A percentile compares a stretch with the other conserved stretches of the same genome.
phyloP scores from a whole-genome alignment of 30 jellyfish, hydroid and myxozoan species.

The Hydra vulgaris region DNA sequence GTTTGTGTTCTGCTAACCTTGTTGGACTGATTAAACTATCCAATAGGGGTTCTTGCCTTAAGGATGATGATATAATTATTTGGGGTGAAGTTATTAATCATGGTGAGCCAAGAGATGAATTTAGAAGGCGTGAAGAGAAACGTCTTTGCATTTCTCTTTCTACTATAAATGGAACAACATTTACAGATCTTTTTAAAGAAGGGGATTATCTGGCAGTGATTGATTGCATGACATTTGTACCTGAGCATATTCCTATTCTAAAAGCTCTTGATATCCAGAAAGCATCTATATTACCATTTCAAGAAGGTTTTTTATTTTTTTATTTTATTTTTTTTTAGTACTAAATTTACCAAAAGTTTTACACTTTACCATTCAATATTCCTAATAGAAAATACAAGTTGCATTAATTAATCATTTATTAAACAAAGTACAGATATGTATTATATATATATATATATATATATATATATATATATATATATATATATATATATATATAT shows the following conservation, averaged over 20 bases:
- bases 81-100: constrained; percentile 16
- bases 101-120: constrained; percentile 12
- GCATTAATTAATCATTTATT: too few species aligned
- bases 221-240: constrained; percentile 26
- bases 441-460: too few species aligned
- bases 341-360: too few species aligned
- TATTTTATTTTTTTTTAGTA: neutral
- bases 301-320: constrained; percentile 5
- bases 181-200: neutral
- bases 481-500: too few species aligned
- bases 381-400: too few species aligned
- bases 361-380: neutral
- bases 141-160: neutral
- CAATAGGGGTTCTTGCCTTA: neutral
- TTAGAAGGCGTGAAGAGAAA: constrained; percentile 1
- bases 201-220: constrained; percentile 18
- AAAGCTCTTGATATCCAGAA: constrained; percentile 10
- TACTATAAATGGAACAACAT: neutral
- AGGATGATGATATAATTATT: neutral
- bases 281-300: constrained; percentile 11
- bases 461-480: too few species aligned
- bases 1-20: neutral
- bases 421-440: too few species aligned
- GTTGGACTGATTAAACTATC: constrained; percentile 9
- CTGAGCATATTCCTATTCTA: constrained; percentile 24